Evolutionary conservation across 2,888 invertebrate species (phyloP), one percentile per base, ranked within the genome.

Genomic region (Cheilosia soror): DNA sequence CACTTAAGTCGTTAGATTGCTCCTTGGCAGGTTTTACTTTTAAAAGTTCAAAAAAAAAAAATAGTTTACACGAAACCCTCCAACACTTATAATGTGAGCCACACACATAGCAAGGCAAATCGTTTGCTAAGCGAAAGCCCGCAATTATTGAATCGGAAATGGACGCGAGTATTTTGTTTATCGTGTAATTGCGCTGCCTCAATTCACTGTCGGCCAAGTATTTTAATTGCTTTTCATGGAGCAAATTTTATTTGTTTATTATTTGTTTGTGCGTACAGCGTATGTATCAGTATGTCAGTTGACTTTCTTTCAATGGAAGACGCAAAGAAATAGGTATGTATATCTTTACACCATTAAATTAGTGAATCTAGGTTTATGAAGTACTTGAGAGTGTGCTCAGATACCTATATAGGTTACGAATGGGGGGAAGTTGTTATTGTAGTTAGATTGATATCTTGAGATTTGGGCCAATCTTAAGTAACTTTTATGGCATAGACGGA

Each of bases 101-200:
- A 49, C 69, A 53, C 57, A 53, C 47, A 47, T 9, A 29, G 53
- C 25, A 29, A 20, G 44, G 77, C 25, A 25, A 27, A 2, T 5
- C 44, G 44, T 76, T 33, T 53, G 49, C 20, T 25, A 51, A 65
- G 82, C 71, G 77, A 77, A 82, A 82, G 82, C 77, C 77, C 37
- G 37, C 37, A 77, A 82, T 82, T 81, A 81, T 72, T 53, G 47
- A 71, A 77, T 77, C 77, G 82, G 82, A 82, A 82, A 77, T 77
- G 65, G 77, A 71, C 66, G 77, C 69, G 33, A 62, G 55, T 57
- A 55, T 57, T 57, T 44, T 47, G 57, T 33, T 68, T 31, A 42
- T 53, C 53, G 27, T 20, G 33, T n/a, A 33, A 20, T 33, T 53
- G 27, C 37, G 49, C 44, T 42, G 40, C 25, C 27, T 62, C 44